Base-by-base conservation (phyloP, 1,140 invertebrate species). In the Metaphire vulgaris region DNA sequence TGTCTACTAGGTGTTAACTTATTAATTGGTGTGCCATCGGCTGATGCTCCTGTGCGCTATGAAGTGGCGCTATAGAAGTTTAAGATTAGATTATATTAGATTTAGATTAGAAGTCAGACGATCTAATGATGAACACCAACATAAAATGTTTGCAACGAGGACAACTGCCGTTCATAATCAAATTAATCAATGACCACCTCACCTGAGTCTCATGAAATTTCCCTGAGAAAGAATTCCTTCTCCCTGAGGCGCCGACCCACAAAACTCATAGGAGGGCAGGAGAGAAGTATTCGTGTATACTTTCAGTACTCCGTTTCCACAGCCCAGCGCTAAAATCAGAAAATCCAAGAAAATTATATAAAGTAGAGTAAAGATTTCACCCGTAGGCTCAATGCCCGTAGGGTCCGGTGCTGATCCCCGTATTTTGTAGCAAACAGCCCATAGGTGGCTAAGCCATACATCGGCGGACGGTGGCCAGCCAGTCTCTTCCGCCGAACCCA, bases 181-280 rank as follows among this genome's bases (percentile, higher is more conserved):
- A 69, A 26, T 6, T 26, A 73, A n/a, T n/a, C n/a, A n/a, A n/a
- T n/a, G 12, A 64, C 28, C 33, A 15, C 81, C 84, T 86, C 86
- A 93, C 92, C 92, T 92, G 76, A 95, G 88, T 81, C 92, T 89
- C 86, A 94, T 90, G 69, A 91, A 88, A 86, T 93, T 93, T 77
- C 90, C 90, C n/a, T 92, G 91, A 74, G 94, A 95, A 29, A 81
- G 69, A 77, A 94, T 88, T 83, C 33, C 70, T 0, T 28, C 34
- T 78, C 56, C 73, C n/a, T 69, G 33, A 14, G 75, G 26, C 30
- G 64, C 93, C 82, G 93, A 92, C 21, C 94, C 94, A 85, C 95
- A 97, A 71, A 97, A 86, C 88, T 97, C 94, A 75, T 93, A 87
- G 34, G 94, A 93, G 64, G 92, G 89, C 66, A 88, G 89, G 30